These are phyloP conservation scores for Indicator indicator DNA, from an alignment of 2,113 vertebrate species.

Conservation along the genomic window DNA sequence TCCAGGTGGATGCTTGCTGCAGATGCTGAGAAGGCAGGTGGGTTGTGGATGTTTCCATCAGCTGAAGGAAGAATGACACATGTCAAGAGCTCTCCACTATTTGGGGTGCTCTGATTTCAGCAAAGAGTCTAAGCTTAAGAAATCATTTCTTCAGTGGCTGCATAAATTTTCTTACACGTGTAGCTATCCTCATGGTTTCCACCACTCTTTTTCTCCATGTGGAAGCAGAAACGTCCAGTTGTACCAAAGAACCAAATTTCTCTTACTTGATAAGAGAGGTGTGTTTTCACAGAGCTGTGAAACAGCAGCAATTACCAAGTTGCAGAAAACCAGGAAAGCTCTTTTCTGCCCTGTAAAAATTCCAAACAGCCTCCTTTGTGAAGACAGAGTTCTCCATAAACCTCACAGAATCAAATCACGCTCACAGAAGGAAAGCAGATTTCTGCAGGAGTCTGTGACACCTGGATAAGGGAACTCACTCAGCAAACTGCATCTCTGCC, in stretches of 20 bases:
- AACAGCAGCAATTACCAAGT: neutral
- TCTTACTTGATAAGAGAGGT: neutral
- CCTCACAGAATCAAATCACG: fast-evolving
- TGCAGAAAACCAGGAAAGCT: neutral
- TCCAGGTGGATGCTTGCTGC: too few species aligned
- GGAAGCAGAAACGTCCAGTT: neutral
- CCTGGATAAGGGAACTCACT: neutral
- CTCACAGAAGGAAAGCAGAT: neutral
- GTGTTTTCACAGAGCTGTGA: neutral
- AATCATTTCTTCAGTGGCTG: neutral
- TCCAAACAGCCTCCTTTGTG: neutral
- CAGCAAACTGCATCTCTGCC: neutral
- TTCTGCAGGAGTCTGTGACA: neutral
- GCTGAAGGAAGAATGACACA: neutral
- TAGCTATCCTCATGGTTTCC: neutral
- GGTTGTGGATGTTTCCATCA: neutral
- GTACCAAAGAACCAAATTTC: neutral
- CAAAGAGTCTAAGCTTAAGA: neutral
- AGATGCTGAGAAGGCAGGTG: neutral
- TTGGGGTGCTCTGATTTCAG: neutral
- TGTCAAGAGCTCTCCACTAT: neutral
- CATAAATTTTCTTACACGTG: neutral
- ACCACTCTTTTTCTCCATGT: neutral
- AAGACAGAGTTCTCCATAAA: neutral
- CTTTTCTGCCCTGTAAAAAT: neutral